Base-by-base conservation (phyloP, 2,888 invertebrate genomes). In the Prostheceraeus crozeri region DNA sequence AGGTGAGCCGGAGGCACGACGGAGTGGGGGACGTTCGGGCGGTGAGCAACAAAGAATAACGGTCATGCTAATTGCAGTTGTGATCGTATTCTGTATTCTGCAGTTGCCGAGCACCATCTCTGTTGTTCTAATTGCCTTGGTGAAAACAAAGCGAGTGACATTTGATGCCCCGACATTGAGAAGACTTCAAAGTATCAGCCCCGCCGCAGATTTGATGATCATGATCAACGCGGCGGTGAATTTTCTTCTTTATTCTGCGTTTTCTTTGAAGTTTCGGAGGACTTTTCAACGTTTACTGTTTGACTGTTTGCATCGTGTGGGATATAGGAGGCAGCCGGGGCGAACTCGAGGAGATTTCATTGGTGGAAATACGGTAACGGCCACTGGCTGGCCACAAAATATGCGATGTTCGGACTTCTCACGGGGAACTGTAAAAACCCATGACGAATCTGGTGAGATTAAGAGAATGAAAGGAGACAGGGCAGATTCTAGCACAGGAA, bases 181-280 rank as follows among this genome's bases (percentile, higher is more conserved):
- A 23, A 2, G 4, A 23, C 19, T 23, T 16, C 2, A 4, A 36
- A 16, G 36, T 52, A 76, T 84, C n/a, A 84, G 84, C 21, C 85
- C 85, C 74, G 79, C 85, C 45, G 83, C 83, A 71, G 86, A 86
- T 72, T 78, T 85, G 46, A 76, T 86, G 59, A 80, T 83, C 21
- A 81, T 83, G 60, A 76, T 85, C 59, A 85, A 86, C 76, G 84
- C 85, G 4, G 83, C 85, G 0, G 82, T 82, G 52, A 86, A 86
- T 77, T 86, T 86, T 75, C 78, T 86, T 66, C 78, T 86, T 62
- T 86, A 86, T 72, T 85, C 85, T 67, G 83, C 83, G 46, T 81
- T 87, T 71, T 84, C 84, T 65, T 83, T 83, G 70, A 83, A 84
- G 68, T 86, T 85, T 75, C 79, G 85, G 45, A 80, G 80, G 66